Evolutionary conservation across 2,797 vertebrate genomes (phyloP), one percentile per base, ranked within the genome.

Genomic region (Onychomys leucogaster): DNA sequence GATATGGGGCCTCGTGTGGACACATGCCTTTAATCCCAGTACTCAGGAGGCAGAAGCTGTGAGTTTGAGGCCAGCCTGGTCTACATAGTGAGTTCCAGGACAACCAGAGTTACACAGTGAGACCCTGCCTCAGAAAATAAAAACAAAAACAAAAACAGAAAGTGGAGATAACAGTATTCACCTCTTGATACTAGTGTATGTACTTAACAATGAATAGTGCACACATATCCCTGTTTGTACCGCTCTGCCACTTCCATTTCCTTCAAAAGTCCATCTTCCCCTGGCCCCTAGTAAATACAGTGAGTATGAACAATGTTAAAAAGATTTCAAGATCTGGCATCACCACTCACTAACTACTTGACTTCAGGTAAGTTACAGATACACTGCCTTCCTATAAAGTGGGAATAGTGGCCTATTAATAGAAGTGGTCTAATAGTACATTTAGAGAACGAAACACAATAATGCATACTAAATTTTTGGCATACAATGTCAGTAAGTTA

Each of bases 261-360:
- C 37, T 94, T 97, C 61, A 86, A 95, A 95, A 88, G 81, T 21
- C 69, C 37, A 55, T 89, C 59, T 96, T 73, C 57, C 59, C 63
- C 78, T 75, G 61, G 90, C 19, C 34, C 32, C 65, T 69, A 81
- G 71, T 89, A 43, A 75, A 32, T 63, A 29, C 37, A 77, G 77
- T 73, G 69, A 73, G 89, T 59, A 96, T 75, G 84, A 88, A 95
- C 80, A 88, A 88, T 91, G 21, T 89, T 82, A 57, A 29, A 73
- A 43, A 91, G 49, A 91, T 94, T 93, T 93, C 52, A 89, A 87
- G 94, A 69, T 80, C 59, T 94, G 65, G 37, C 41, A 89, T 78
- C 23, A 80, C 52, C 23, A 57, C 32, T 93, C 93, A 93, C 37
- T 90, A 80, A 43, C 89, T 95, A 83, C 4, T 17, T 41, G 59